Percentiles rank a stretch among this genome's conserved stretches.
Conservation (phyloP, 2,797 vertebrate genomes). For the Acanthurus lineatus region DNA sequence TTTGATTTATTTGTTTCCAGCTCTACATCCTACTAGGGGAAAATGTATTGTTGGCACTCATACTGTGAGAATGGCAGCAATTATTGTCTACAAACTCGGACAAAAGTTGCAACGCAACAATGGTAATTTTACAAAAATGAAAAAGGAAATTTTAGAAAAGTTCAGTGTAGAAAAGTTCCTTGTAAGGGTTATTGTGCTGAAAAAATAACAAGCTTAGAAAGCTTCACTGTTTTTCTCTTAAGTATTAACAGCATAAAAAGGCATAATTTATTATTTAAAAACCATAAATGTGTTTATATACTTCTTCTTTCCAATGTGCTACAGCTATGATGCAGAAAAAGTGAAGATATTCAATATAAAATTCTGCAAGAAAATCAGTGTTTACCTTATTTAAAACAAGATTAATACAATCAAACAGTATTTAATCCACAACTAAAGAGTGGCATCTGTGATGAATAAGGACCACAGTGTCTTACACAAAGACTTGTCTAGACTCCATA, state of each 20-base stretch:
- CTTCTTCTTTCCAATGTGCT: neutral
- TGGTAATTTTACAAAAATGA: neutral
- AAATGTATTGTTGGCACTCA: neutral
- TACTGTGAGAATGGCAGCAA: neutral
- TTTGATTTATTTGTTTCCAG: neutral
- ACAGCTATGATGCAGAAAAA: neutral
- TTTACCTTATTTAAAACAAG: neutral
- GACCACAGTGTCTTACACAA: neutral
- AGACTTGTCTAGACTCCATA: neutral
- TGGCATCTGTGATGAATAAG: neutral
- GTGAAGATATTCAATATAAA: too few relatives aligned
- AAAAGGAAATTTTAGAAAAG: neutral
- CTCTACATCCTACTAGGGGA: neutral
- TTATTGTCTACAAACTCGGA: neutral
- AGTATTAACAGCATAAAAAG: neutral
- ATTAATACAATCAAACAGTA: neutral
- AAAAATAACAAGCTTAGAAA: slow-evolving; percentile 18
- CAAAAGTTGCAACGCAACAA: slow-evolving; percentile 17
- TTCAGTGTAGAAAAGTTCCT: neutral
- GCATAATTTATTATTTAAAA: neutral
- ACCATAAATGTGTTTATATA: neutral
- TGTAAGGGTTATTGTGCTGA: neutral
- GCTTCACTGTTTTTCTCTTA: neutral
- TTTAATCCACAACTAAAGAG: neutral
- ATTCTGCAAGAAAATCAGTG: too few relatives aligned